Conservation (phyloP, 2,888 invertebrate species). For the Protonemura montana region DNA sequence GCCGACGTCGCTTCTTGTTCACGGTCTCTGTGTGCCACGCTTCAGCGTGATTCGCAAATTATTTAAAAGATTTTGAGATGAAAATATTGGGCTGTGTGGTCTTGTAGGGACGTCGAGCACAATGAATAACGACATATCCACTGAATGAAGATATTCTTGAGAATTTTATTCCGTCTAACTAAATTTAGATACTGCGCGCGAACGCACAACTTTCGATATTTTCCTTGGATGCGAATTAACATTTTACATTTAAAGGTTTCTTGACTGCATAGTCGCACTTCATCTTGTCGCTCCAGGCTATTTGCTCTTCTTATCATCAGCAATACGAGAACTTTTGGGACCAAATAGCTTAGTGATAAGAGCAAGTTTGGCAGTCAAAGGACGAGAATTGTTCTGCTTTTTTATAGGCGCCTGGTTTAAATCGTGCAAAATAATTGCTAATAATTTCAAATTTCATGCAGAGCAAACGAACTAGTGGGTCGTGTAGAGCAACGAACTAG, state of each 20-base stretch:
- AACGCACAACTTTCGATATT: too few species aligned
- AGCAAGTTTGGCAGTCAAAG: not conserved
- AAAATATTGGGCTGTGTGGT: too few species aligned
- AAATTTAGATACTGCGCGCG: too few species aligned
- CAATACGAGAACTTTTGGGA: not conserved
- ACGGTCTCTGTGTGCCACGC: too few species aligned
- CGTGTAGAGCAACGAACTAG: too few species aligned
- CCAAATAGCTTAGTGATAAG: not conserved
- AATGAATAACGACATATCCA: too few species aligned
- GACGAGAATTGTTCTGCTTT: not conserved
- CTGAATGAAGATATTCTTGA: too few species aligned
- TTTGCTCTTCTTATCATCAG: not conserved
- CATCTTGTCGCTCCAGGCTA: not conserved
- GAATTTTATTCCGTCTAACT: too few species aligned
- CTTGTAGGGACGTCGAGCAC: too few species aligned
- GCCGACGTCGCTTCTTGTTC: not conserved
- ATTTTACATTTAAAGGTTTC: not conserved
- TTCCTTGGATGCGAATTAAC: too few species aligned
- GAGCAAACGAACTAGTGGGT: too few species aligned
- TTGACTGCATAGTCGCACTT: not conserved
- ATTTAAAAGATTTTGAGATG: not conserved
- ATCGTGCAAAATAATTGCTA: not conserved
- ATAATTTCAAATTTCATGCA: not conserved
- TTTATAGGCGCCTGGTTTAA: not conserved
- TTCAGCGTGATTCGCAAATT: not conserved